Evolutionary conservation across 2,888 invertebrate species (phyloP).

Genomic region (Anodontia alba): DNA sequence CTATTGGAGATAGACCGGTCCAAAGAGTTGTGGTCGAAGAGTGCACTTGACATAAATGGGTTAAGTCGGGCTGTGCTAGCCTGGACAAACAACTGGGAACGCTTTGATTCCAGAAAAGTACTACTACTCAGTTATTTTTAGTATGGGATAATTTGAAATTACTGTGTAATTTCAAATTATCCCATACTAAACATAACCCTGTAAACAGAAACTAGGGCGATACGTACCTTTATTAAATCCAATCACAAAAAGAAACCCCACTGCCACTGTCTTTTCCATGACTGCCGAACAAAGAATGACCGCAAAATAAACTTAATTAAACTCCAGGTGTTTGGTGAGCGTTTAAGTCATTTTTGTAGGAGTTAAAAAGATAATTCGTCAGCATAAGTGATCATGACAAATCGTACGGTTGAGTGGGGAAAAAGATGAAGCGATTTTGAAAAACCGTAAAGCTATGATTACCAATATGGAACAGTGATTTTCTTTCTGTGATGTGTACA

Average conservation of each 20-base stretch:
- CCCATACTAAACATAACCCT: neutral
- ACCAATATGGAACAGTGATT: neutral
- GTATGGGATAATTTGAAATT: too few relatives aligned
- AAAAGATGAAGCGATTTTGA: conserved; percentile 4
- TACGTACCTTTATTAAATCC: neutral
- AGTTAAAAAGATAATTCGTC: conserved; percentile 4
- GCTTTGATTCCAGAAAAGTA: too few relatives aligned
- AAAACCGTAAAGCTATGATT: neutral
- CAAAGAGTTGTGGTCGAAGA: too few relatives aligned
- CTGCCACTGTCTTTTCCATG: neutral
- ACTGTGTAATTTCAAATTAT: neutral
- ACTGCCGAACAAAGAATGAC: neutral
- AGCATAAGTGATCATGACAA: conserved; percentile 5
- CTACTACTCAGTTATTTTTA: too few relatives aligned
- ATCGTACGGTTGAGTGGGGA: neutral
- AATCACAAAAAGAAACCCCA: neutral
- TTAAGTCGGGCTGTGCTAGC: too few relatives aligned
- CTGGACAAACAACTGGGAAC: too few relatives aligned
- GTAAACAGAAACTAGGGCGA: neutral
- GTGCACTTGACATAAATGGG: too few relatives aligned
- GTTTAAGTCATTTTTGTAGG: conserved; percentile 10
- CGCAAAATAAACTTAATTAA: neutral
- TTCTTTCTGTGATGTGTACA: neutral
- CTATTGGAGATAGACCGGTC: too few relatives aligned
- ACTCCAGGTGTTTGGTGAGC: neutral